These are phyloP conservation scores for Cossypha niveicapilla DNA, from an alignment of 2,797 vertebrate genomes.

Conservation along the genomic window DNA sequence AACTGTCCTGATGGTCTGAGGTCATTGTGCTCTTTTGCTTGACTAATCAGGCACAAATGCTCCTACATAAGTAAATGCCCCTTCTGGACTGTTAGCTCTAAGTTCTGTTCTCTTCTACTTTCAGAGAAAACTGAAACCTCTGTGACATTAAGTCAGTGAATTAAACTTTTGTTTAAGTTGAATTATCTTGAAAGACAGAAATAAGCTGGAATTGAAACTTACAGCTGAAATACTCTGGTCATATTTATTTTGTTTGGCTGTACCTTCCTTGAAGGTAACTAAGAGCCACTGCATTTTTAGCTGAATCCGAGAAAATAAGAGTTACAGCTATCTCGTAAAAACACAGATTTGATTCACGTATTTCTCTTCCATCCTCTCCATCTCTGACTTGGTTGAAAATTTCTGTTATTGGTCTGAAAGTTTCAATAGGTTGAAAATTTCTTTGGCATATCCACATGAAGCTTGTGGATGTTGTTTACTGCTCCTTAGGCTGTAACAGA, in stretches of 20 bases:
- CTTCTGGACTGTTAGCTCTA: neutral
- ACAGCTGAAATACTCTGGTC: neutral
- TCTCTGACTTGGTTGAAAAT: neutral
- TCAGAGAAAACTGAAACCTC: neutral
- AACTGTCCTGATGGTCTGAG: neutral
- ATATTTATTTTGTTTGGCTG: neutral
- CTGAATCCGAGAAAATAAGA: neutral
- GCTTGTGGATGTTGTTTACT: neutral
- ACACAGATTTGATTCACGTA: neutral
- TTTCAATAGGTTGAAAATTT: neutral
- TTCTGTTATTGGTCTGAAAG: neutral
- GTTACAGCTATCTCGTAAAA: neutral
- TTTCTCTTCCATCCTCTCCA: neutral
- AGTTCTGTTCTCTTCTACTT: neutral
- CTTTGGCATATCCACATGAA: neutral
- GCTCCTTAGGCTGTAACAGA: neutral
- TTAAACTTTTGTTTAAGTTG: neutral
- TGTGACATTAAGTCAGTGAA: neutral
- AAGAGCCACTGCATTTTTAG: neutral
- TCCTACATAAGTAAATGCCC: neutral
- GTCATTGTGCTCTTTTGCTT: neutral
- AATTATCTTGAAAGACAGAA: neutral
- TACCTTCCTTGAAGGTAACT: neutral
- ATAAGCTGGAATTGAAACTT: neutral
- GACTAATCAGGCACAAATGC: neutral